A percentile compares a stretch with the other conserved stretches of the same genome.
phyloP scores from a whole-genome alignment of 2,888 invertebrate genomes.

The Epiperipatus broadwayi region DNA sequence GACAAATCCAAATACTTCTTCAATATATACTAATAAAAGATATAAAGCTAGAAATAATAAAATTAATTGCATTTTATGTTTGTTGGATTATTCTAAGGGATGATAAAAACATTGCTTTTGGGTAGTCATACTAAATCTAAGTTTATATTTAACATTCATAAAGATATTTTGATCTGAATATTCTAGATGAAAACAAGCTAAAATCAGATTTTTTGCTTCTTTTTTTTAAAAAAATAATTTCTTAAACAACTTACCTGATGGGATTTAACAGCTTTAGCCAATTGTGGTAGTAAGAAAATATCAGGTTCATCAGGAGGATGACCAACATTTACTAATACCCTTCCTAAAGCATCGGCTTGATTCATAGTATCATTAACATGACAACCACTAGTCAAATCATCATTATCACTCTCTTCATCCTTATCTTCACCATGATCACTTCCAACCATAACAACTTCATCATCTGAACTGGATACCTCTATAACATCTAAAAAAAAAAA shows the following conservation, averaged over 20 bases:
- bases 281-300: conserved; percentile 69
- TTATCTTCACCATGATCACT: conserved; percentile 53
- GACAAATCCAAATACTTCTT: no score
- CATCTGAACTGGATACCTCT: conserved; percentile 33
- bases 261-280: conserved; percentile 74
- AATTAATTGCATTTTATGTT: no score
- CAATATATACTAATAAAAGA: no score
- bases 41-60: no score
- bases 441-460: conserved; percentile 68
- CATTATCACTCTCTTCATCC: conserved; percentile 58
- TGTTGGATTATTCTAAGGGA: no score
- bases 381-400: conserved; percentile 72
- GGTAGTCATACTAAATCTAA: no score
- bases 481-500: conserved; percentile 21
- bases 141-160: no score
- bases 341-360: conserved; percentile 68
- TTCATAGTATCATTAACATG: conserved; percentile 85
- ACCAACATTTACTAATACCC: conserved; percentile 78
- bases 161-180: no score
- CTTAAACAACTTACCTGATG: conserved; percentile 50
- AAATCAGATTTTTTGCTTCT: no score
- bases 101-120: no score
- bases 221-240: conserved; percentile 5
- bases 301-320: conserved; percentile 76
- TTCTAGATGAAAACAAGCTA: no score